Evolutionary conservation across 2,113 vertebrate species (phyloP), one percentile per base, ranked within the genome.

Genomic region (Philantomba maxwellii): DNA sequence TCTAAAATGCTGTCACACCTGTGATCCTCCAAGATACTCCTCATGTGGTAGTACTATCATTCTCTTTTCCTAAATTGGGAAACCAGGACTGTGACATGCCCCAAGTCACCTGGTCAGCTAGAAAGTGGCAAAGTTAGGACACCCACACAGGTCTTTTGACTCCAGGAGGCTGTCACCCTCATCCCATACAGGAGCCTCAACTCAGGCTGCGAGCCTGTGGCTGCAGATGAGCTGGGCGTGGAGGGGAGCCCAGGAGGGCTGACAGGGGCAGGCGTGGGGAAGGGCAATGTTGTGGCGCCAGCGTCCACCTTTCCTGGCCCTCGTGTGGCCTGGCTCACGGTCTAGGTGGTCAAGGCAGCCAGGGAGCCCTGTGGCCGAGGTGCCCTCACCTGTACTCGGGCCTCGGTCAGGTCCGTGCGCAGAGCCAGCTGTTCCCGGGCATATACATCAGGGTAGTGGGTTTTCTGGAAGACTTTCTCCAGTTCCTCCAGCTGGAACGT

Each of bases 391-490:
- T 99, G 99, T 97, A 99, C 99, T 93, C 99, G 98, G 83, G 99
- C 99, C 93, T 99, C 99, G 0, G 99, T 99, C 66, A 99, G 99
- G 91, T 99, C 99, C 0, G 99, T 99, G 95, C 99, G 97, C 55
- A 99, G 98, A 0, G 99, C 99, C 98, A 99, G 98, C 98, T 99
- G 99, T 97, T 99, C 99, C 0, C 99, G 98, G 36, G 99, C 99
- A 0, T 99, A 99, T 10, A 99, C 99, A 0, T 99, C 99, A 0
- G 99, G 99, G 75, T 99, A 99, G 94, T 99, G 99, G 0, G 99
- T 99, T 98, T 99, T 99, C 98, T 99, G 99, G 98, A 99, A 99
- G 45, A 99, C 99, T 80, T 99, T 99, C 98, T 99, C 99, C 97
- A 99, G 98, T 98, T 99, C 99, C 97, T 99, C 99, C 97, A 99